Conservation (phyloP, 2,797 vertebrate species). For the Premnoplex brunnescens region DNA sequence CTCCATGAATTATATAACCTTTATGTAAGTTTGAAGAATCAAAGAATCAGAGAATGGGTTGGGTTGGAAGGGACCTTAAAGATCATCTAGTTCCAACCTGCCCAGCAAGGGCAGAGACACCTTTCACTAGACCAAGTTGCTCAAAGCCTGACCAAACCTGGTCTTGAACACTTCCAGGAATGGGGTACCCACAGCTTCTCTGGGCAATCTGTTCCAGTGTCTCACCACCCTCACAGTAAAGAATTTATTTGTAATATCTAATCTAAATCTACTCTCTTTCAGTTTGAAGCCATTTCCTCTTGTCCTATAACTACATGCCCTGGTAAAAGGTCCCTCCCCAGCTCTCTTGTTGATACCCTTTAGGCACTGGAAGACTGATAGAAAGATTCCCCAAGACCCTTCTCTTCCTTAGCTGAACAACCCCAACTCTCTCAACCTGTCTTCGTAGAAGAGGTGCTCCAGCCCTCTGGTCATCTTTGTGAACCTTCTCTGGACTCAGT, state of each 20-base stretch:
- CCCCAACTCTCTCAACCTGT: not conserved
- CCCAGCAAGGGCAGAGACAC: not conserved
- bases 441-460: not conserved
- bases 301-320: not conserved
- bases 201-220: not conserved
- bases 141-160: not conserved
- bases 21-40: not conserved
- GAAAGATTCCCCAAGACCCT: fast-evolving
- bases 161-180: not conserved
- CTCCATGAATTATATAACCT: not conserved
- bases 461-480: not conserved
- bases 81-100: not conserved
- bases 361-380: not conserved
- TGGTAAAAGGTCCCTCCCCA: not conserved
- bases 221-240: not conserved
- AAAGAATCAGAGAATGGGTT: not conserved
- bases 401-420: not conserved
- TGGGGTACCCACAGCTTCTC: not conserved
- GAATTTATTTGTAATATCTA: not conserved
- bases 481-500: not conserved
- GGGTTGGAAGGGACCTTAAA: not conserved
- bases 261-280: not conserved
- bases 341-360: not conserved
- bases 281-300: not conserved
- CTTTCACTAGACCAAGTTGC: not conserved